Evolutionary conservation across 2,113 vertebrate genomes (phyloP).

Genomic region (Myrmecobius fasciatus): DNA sequence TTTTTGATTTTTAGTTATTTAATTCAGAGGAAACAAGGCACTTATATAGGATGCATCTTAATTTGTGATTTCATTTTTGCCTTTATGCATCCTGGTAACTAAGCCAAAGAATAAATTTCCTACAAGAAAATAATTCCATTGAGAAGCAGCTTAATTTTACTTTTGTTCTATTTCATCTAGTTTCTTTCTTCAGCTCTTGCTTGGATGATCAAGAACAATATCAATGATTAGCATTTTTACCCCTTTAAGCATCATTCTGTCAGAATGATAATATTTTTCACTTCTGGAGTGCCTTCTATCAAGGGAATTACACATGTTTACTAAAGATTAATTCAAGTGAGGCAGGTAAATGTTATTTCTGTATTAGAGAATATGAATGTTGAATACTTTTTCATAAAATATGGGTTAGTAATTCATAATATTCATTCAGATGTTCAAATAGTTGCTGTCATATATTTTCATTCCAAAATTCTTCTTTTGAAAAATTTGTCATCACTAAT

Average conservation of each 20-base stretch:
- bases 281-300: not conserved
- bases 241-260: not conserved
- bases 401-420: not conserved
- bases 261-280: not conserved
- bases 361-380: slow-evolving; percentile 47
- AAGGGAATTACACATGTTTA: not conserved
- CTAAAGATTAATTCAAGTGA: slow-evolving; percentile 8
- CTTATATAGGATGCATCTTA: not conserved
- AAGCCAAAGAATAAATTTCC: not conserved
- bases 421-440: slow-evolving; percentile 17
- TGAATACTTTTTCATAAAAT: not conserved
- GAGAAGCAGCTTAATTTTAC: slow-evolving; percentile 20
- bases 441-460: not conserved
- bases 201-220: not conserved
- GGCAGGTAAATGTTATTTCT: not conserved
- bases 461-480: not conserved
- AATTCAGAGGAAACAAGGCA: not conserved
- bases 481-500: not conserved
- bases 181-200: not conserved
- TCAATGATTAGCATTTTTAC: not conserved
- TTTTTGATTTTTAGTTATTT: slow-evolving; percentile 39
- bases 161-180: slow-evolving; percentile 35
- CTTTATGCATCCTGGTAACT: not conserved
- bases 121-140: slow-evolving; percentile 16
- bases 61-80: not conserved